These are phyloP conservation scores for Andricus curvator DNA, from an alignment of 2,888 invertebrate genomes.

Conservation along the genomic window DNA sequence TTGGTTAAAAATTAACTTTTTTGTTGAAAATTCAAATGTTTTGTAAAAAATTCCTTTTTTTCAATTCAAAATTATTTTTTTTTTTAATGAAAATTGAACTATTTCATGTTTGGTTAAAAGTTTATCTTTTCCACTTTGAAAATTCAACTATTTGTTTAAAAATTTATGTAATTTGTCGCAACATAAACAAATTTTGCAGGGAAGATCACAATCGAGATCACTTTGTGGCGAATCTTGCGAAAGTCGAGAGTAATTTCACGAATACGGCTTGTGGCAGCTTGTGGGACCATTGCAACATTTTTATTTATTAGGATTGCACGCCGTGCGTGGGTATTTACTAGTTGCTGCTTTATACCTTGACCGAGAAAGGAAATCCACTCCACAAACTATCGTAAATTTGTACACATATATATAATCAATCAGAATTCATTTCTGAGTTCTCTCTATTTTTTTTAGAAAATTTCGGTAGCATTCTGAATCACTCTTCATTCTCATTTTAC, in stretches of 20 bases:
- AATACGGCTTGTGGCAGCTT: constrained; percentile 55
- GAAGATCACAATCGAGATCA: not conserved
- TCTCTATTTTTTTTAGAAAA: constrained; percentile 3
- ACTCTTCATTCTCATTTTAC: constrained; percentile 21
- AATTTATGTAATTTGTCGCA: too few species aligned
- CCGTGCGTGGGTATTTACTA: constrained; percentile 52
- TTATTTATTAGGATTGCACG: constrained; percentile 63
- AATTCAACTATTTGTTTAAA: too few species aligned
- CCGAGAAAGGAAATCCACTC: constrained; percentile 46
- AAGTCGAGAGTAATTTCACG: constrained; percentile 58
- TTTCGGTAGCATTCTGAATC: constrained; percentile 15
- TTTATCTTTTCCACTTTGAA: too few species aligned
- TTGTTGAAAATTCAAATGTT: too few species aligned
- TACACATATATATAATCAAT: constrained; percentile 1
- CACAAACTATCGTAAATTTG: not conserved
- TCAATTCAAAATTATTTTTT: too few species aligned
- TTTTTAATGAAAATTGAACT: too few species aligned
- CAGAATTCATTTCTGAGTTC: constrained; percentile 15
- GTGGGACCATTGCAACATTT: constrained; percentile 55
- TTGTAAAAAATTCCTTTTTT: too few species aligned
- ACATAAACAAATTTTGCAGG: too few species aligned
- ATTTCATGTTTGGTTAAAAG: too few species aligned
- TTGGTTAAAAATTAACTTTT: too few species aligned
- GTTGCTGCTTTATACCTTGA: constrained; percentile 63
- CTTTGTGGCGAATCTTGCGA: constrained; percentile 45